Conservation (phyloP, 2,888 invertebrate species). For the Plebejus argus region DNA sequence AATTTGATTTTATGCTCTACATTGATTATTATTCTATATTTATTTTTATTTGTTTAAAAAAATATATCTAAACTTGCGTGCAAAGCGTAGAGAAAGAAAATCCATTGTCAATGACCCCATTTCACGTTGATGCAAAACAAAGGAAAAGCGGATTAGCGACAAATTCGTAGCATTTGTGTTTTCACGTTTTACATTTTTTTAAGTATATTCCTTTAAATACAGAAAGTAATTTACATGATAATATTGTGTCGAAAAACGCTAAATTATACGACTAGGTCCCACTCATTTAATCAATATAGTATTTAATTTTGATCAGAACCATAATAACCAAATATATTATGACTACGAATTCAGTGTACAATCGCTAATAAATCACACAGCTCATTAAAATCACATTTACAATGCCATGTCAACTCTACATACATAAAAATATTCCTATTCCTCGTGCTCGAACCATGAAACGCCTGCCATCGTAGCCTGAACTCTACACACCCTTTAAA, state of each 20-base stretch:
- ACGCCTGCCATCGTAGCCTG: conserved; percentile 47
- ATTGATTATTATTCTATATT: no score
- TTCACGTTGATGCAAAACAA: background rate
- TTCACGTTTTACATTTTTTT: background rate
- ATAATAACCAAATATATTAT: conserved; percentile 12
- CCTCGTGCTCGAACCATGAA: conserved; percentile 56
- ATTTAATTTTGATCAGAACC: conserved; percentile 11
- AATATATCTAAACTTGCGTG: background rate
- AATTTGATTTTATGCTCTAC: no score
- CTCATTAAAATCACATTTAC: conserved; percentile 61
- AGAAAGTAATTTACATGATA: background rate
- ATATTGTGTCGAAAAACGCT: background rate
- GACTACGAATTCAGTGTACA: conserved; percentile 21
- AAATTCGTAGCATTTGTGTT: background rate
- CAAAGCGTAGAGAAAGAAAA: background rate
- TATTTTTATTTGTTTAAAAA: no score
- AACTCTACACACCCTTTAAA: conserved; percentile 46
- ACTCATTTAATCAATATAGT: background rate
- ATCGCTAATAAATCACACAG: conserved; percentile 50
- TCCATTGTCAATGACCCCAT: background rate
- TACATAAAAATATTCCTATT: conserved; percentile 59
- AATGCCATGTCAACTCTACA: conserved; percentile 53
- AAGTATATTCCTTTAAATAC: background rate
- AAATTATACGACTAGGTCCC: background rate
- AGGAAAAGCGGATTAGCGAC: background rate